Conservation (phyloP, 2,888 invertebrate genomes). For the Microctonus hyperodae region DNA sequence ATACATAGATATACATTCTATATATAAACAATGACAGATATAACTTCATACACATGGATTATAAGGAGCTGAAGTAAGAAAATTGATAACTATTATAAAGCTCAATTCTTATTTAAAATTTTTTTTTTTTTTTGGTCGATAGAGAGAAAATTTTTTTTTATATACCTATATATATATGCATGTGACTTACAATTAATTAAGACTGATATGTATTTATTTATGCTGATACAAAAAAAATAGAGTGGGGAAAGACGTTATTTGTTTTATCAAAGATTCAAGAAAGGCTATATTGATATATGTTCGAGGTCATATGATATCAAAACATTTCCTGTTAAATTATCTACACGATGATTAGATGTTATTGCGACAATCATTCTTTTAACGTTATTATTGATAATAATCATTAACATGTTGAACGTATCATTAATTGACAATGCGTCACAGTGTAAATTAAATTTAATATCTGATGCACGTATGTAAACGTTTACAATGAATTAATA, state of each 20-base stretch:
- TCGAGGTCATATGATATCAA: neutral
- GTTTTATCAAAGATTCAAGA: neutral
- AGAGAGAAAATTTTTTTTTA: too few relatives aligned
- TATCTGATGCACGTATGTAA: neutral
- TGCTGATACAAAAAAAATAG: too few relatives aligned
- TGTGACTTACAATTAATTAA: conserved; percentile 18
- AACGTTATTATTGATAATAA: neutral
- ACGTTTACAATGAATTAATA: neutral
- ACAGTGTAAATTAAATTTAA: neutral
- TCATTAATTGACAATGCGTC: neutral
- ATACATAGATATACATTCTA: neutral
- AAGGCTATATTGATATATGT: neutral
- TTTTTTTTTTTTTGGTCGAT: too few relatives aligned
- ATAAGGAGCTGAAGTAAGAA: too few relatives aligned
- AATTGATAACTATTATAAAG: too few relatives aligned
- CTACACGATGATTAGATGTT: neutral
- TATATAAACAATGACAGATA: too few relatives aligned
- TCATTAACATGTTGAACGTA: neutral
- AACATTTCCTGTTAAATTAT: neutral
- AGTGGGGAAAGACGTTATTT: too few relatives aligned
- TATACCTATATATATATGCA: too few relatives aligned
- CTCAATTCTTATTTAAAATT: too few relatives aligned
- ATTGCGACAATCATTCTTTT: neutral
- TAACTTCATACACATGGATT: too few relatives aligned
- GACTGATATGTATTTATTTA: too few relatives aligned